These are phyloP conservation scores for Phalanger gymnotis DNA, from an alignment of 2,797 vertebrate genomes.

Conservation along the genomic window DNA sequence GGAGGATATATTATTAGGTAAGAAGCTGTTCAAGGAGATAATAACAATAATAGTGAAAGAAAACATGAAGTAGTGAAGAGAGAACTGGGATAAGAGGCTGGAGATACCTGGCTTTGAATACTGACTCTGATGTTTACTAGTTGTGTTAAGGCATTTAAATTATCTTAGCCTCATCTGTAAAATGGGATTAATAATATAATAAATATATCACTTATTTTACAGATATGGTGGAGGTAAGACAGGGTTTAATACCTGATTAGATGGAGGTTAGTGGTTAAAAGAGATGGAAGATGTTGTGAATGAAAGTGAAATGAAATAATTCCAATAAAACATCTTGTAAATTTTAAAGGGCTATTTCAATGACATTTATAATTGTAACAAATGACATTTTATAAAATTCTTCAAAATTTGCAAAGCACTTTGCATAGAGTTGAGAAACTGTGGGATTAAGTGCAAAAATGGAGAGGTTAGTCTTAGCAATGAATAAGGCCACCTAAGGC, in stretches of 20 bases:
- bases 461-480: background rate
- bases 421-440: background rate
- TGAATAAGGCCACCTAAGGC: background rate
- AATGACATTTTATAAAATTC: background rate
- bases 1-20: background rate
- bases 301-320: background rate
- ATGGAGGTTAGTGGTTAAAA: background rate
- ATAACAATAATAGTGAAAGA: background rate
- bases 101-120: too few relatives aligned
- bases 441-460: background rate
- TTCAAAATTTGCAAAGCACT: background rate
- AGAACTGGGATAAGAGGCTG: too few relatives aligned
- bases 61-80: too few relatives aligned
- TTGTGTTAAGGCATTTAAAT: too few relatives aligned
- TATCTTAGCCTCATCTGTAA: background rate
- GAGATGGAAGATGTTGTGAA: background rate
- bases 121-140: too few relatives aligned
- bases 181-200: too few relatives aligned
- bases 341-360: background rate
- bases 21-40: background rate
- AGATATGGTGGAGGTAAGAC: too few relatives aligned
- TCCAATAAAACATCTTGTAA: background rate
- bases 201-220: too few relatives aligned
- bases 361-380: background rate
- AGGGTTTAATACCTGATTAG: background rate